Evolutionary conservation across 2,888 invertebrate genomes (phyloP).

Genomic region (Cephus nigrinus): DNA sequence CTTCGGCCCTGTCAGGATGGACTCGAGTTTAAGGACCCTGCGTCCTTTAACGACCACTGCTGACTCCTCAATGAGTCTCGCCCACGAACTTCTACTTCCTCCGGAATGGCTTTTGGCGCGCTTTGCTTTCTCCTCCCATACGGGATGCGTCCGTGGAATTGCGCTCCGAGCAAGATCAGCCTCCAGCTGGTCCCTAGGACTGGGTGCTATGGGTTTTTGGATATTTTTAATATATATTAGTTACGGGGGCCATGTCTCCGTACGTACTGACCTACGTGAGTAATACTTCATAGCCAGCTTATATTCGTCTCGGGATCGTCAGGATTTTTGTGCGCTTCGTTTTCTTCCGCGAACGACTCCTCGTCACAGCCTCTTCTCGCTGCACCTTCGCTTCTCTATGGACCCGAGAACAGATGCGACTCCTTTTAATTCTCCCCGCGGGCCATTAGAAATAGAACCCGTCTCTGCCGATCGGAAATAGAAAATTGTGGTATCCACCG

Average conservation of each 20-base stretch:
- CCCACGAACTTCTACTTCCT: neutral
- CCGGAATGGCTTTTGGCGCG: neutral
- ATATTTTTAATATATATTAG: no score
- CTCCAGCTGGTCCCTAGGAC: neutral
- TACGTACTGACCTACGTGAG: neutral
- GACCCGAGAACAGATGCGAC: neutral
- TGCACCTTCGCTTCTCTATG: neutral
- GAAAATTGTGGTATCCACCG: neutral
- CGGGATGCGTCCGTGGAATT: neutral
- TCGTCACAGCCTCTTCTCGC: neutral
- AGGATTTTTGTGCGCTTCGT: neutral
- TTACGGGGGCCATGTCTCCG: neutral
- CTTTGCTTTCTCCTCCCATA: neutral
- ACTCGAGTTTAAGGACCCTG: neutral
- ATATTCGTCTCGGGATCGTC: neutral
- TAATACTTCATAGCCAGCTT: neutral
- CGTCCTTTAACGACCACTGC: neutral
- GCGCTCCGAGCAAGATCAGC: neutral
- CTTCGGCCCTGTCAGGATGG: neutral
- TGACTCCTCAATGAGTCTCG: neutral
- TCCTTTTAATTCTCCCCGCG: neutral
- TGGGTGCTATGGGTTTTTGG: neutral
- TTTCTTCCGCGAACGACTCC: neutral
- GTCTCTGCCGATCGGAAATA: slow-evolving; percentile 1
- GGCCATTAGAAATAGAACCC: slow-evolving; percentile 1